phyloP scores from a whole-genome alignment of 2,797 vertebrate species.

The Hypotaenidia philippensis region DNA sequence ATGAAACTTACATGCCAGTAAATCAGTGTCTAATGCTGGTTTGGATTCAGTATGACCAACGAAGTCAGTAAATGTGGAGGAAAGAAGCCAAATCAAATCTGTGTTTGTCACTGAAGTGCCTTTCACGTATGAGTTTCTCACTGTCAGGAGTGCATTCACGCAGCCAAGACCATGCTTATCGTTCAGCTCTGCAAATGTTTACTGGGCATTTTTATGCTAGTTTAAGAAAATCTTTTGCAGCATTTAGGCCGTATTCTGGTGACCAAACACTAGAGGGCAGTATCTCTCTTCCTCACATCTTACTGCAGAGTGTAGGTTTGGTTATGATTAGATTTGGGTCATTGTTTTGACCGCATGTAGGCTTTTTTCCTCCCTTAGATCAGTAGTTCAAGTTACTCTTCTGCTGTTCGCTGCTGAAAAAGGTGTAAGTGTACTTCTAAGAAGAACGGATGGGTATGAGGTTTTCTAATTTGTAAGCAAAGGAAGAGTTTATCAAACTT shows the following conservation, averaged over 20 bases:
- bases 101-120: neutral
- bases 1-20: neutral
- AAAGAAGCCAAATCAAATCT: neutral
- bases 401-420: neutral
- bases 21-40: neutral
- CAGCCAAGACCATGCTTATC: neutral
- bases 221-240: neutral
- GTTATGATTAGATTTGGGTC: rapidly evolving
- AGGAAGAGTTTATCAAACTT: neutral
- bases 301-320: neutral
- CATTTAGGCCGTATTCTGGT: neutral
- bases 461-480: neutral
- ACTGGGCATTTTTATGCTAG: neutral
- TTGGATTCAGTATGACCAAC: neutral
- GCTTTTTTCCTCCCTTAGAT: neutral
- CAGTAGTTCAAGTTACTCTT: rapidly evolving
- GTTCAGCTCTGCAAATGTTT: neutral
- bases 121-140: neutral
- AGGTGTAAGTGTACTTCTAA: neutral
- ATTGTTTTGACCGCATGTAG: rapidly evolving
- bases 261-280: conserved; percentile 35
- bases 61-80: neutral
- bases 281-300: neutral
- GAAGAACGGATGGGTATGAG: neutral
- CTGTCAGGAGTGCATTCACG: rapidly evolving